These are phyloP conservation scores for Corvus moneduloides DNA, from an alignment of 2,113 vertebrate species.

Conservation along the genomic window DNA sequence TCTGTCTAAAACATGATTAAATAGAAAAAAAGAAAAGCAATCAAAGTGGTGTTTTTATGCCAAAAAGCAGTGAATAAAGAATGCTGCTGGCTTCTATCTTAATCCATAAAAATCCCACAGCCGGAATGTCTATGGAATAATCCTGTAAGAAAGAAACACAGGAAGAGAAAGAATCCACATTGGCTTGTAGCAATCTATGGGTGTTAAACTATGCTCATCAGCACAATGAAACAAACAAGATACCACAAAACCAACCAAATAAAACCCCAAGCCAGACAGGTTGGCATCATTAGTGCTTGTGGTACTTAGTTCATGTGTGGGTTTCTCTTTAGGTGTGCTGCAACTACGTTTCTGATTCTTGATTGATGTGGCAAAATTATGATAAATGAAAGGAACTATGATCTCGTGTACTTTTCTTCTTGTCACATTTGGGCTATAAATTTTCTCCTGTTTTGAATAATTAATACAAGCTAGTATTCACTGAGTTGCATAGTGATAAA, in stretches of 20 bases:
- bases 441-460: neutral
- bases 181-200: neutral
- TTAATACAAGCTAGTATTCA: neutral
- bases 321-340: neutral
- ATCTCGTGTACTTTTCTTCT: neutral
- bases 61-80: slow-evolving; percentile 1
- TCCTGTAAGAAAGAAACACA: slow-evolving; percentile 19
- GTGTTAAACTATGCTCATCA: neutral
- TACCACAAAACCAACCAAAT: neutral
- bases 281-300: neutral
- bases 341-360: neutral
- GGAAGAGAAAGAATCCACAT: neutral
- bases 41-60: slow-evolving; percentile 27
- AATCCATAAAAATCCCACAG: slow-evolving; percentile 40
- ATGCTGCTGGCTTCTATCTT: slow-evolving; percentile 33
- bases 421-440: neutral
- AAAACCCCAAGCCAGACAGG: neutral
- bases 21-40: slow-evolving; percentile 1
- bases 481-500: neutral
- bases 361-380: neutral
- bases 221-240: neutral
- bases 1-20: slow-evolving; percentile 33
- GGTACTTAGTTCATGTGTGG: neutral
- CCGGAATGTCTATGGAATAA: neutral
- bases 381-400: neutral